Percentiles rank a stretch among this genome's conserved stretches.
These are phyloP conservation scores for Callionymus lyra DNA, from an alignment of 2,113 vertebrate genomes.

Conservation along the genomic window DNA sequence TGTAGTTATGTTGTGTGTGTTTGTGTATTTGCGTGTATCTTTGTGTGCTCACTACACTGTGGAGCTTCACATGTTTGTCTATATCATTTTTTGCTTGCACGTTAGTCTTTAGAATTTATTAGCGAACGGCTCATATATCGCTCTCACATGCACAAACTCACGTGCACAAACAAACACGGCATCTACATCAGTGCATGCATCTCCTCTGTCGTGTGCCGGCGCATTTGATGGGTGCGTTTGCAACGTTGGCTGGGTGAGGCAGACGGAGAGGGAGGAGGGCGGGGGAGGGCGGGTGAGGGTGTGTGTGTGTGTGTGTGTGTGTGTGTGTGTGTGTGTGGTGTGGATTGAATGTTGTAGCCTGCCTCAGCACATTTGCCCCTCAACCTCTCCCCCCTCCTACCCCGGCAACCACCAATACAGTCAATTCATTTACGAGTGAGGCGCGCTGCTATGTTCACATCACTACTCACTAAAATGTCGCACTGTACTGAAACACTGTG, in stretches of 20 bases:
- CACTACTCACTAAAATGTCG: conserved; percentile 24
- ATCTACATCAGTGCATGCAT: neutral
- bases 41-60: too few relatives aligned
- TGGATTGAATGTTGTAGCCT: conserved; percentile 45
- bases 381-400: neutral
- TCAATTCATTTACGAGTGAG: conserved; percentile 42
- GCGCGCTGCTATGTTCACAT: conserved; percentile 39
- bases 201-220: neutral
- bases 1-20: too few relatives aligned
- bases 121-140: neutral
- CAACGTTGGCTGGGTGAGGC: conserved; percentile 1
- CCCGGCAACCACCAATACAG: conserved; percentile 20
- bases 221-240: conserved; percentile 22
- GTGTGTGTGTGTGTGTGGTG: conserved; percentile 10
- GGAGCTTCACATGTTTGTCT: too few relatives aligned
- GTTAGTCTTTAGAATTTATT: neutral
- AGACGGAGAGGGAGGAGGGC: conserved; percentile 8
- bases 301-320: too few relatives aligned
- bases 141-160: neutral
- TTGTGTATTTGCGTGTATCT: too few relatives aligned
- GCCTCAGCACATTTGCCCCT: conserved; percentile 59
- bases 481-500: conserved; percentile 9
- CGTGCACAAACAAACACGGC: neutral
- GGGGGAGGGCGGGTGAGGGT: conserved; percentile 1
- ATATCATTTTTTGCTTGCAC: too few relatives aligned